Conservation (phyloP, 1,140 invertebrate genomes). For the Globodera ellingtonae region DNA sequence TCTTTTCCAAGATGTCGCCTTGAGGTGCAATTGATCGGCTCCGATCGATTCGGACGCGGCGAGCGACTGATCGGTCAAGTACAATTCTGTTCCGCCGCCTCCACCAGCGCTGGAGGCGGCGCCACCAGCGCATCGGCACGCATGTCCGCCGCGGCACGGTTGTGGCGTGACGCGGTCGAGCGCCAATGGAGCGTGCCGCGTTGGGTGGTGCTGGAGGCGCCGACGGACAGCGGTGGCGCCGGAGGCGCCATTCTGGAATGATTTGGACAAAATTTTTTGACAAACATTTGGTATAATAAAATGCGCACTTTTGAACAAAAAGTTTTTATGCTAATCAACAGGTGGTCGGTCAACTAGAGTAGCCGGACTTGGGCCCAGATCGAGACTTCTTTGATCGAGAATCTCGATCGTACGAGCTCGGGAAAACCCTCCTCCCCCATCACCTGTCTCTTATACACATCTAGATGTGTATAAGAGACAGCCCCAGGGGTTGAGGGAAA, state of each 20-base stretch:
- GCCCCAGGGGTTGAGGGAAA: background rate
- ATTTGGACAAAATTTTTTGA: background rate
- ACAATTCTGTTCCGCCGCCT: background rate
- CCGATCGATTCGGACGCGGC: conserved; percentile 37
- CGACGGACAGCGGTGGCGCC: background rate
- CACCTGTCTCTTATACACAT: no score
- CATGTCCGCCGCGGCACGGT: conserved; percentile 1
- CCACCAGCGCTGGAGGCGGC: background rate
- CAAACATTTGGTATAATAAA: no score
- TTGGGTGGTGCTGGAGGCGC: conserved; percentile 3
- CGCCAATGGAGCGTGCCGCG: conserved; percentile 7
- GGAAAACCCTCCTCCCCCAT: no score
- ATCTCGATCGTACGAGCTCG: no score
- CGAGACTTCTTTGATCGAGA: no score
- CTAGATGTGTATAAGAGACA: no score
- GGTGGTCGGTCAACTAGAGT: no score
- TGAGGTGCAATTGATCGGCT: conserved; percentile 35
- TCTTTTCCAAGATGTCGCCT: conserved; percentile 28
- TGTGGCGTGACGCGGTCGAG: conserved; percentile 25
- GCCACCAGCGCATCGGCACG: background rate
- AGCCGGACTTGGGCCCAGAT: no score
- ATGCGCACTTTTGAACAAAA: no score
- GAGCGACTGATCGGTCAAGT: conserved; percentile 33
- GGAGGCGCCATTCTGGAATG: background rate
- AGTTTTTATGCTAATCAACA: no score